A percentile compares a stretch with the other conserved stretches of the same genome.
phyloP scores from a whole-genome alignment of 1,140 invertebrate genomes.

The Calephelis nemesis region DNA sequence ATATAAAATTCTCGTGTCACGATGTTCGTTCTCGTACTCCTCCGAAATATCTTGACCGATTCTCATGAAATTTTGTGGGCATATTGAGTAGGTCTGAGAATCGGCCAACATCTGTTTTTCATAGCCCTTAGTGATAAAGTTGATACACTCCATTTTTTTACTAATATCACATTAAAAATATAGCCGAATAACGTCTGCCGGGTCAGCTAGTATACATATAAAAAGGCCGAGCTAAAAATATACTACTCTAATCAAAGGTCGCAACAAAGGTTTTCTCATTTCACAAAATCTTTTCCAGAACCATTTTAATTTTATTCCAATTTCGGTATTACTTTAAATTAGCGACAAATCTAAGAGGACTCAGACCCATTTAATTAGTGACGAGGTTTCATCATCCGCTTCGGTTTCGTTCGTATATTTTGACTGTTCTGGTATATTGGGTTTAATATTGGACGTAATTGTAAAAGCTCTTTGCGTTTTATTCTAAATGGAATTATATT shows the following conservation, averaged over 20 bases:
- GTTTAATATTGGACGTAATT: slow-evolving; percentile 55
- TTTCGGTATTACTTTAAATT: slow-evolving; percentile 65
- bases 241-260: not conserved
- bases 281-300: slow-evolving; percentile 12
- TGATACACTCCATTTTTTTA: no score
- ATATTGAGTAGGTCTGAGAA: no score
- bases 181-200: no score
- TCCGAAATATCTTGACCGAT: no score
- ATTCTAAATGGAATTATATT: slow-evolving; percentile 7
- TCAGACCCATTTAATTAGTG: slow-evolving; percentile 72
- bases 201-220: no score
- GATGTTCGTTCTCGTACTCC: no score
- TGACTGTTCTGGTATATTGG: slow-evolving; percentile 49
- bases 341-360: slow-evolving; percentile 67
- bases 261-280: not conserved
- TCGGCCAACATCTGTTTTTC: no score
- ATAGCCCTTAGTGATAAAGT: no score
- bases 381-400: slow-evolving; percentile 67
- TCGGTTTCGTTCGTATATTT: slow-evolving; percentile 17
- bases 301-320: slow-evolving; percentile 43
- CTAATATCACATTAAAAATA: no score
- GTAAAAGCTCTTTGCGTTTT: slow-evolving; percentile 41
- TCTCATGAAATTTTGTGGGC: no score
- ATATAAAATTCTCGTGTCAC: no score
- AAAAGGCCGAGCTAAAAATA: no score